Conservation (phyloP, 2,797 vertebrate species). For the Helicolenus hilgendorfi region DNA sequence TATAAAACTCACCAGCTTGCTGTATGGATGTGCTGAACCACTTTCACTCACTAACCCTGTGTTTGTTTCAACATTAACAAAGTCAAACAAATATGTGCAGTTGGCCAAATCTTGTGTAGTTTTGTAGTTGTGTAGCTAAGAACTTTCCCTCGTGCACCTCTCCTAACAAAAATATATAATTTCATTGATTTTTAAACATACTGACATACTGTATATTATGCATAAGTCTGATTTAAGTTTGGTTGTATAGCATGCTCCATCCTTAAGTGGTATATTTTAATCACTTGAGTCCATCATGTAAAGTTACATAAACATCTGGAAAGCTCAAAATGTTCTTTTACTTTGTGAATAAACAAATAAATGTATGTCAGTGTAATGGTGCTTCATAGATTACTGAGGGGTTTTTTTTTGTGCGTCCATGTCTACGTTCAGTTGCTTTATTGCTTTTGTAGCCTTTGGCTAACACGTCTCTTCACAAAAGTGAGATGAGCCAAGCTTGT, state of each 20-base stretch:
- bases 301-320: slow-evolving; percentile 3
- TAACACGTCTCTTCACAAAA: slow-evolving; percentile 55
- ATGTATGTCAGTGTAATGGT: slow-evolving; percentile 2
- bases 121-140: no score
- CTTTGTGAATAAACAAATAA: slow-evolving; percentile 11
- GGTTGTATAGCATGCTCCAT: not conserved
- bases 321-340: slow-evolving; percentile 11
- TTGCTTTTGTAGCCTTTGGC: slow-evolving; percentile 42
- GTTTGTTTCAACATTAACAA: not conserved
- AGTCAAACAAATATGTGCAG: not conserved
- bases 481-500: slow-evolving; percentile 65
- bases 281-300: not conserved
- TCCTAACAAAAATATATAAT: not conserved
- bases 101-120: not conserved
- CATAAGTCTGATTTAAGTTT: not conserved
- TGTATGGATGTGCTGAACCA: slow-evolving; percentile 22
- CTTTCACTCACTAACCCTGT: not conserved
- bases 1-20: not conserved
- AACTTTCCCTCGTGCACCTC: not conserved
- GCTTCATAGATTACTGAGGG: slow-evolving; percentile 18
- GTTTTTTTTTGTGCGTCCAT: slow-evolving; percentile 16
- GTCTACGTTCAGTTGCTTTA: slow-evolving; percentile 28
- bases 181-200: slow-evolving; percentile 8
- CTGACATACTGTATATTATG: slow-evolving; percentile 3
- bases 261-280: slow-evolving; percentile 6